A percentile compares a stretch with the other conserved stretches of the same genome.
Conservation (phyloP, 1,140 invertebrate species). For the Samia ricini region DNA sequence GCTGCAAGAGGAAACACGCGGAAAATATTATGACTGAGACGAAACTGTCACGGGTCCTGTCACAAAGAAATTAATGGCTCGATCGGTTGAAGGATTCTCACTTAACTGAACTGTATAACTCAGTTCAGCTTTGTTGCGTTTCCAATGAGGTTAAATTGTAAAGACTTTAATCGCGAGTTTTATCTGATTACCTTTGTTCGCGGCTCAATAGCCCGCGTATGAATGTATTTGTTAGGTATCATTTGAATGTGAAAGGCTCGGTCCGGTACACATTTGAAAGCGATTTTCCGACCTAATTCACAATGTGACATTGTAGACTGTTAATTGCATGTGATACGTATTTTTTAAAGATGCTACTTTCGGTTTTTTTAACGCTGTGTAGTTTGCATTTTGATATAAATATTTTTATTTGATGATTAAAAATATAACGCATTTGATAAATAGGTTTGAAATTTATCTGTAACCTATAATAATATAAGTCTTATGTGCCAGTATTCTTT, state of each 20-base stretch:
- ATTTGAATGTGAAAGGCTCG: constrained; percentile 56
- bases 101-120: constrained; percentile 4
- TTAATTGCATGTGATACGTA: constrained; percentile 42
- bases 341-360: constrained; percentile 1
- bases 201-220: constrained; percentile 34
- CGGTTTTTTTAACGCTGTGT: too few species aligned
- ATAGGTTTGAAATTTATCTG: too few species aligned
- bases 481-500: too few species aligned
- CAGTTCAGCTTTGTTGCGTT: constrained; percentile 25
- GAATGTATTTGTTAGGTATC: constrained; percentile 32
- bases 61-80: constrained; percentile 33
- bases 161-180: constrained; percentile 11
- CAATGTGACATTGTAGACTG: constrained; percentile 37
- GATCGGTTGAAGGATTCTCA: constrained; percentile 26
- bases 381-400: too few species aligned
- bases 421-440: too few species aligned
- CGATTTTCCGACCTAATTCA: constrained; percentile 60
- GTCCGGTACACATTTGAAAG: constrained; percentile 30
- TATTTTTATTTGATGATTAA: too few species aligned
- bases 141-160: neutral
- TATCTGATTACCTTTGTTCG: constrained; percentile 44
- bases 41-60: constrained; percentile 24
- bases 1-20: constrained; percentile 54
- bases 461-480: too few species aligned
- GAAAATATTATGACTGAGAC: constrained; percentile 45